These are phyloP conservation scores for Chymomyza procnemis DNA, from an alignment of 2,888 invertebrate species.

Conservation along the genomic window DNA sequence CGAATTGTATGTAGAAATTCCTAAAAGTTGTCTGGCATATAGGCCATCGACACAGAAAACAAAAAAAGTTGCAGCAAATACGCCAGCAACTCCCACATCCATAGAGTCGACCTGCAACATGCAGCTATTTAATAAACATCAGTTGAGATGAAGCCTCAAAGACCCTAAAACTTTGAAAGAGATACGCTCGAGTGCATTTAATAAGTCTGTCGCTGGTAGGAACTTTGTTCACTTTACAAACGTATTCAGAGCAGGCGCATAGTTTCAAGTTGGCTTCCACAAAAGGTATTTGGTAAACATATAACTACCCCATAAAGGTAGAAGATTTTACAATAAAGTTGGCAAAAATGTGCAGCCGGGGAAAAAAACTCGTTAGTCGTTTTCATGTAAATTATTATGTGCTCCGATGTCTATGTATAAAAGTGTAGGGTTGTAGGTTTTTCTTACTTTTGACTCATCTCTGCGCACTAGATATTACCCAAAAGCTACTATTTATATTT, in stretches of 20 bases:
- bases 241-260: background rate
- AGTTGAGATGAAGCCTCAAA: background rate
- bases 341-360: background rate
- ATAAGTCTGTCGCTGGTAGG: constrained; percentile 39
- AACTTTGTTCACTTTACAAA: background rate
- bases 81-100: background rate
- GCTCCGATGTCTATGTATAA: background rate
- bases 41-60: no score
- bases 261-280: background rate
- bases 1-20: constrained; percentile 61
- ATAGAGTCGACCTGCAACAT: constrained; percentile 11
- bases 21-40: constrained; percentile 27
- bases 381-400: background rate
- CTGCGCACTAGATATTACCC: no score
- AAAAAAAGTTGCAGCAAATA: background rate
- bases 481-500: constrained; percentile 17
- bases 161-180: background rate
- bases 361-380: background rate
- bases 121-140: constrained; percentile 70
- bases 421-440: background rate
- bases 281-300: background rate
- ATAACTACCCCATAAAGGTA: background rate
- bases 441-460: background rate
- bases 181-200: constrained; percentile 62
- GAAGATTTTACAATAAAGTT: background rate